Evolutionary conservation across 2,113 vertebrate genomes (phyloP).

Genomic region (Cebidichthys violaceus): DNA sequence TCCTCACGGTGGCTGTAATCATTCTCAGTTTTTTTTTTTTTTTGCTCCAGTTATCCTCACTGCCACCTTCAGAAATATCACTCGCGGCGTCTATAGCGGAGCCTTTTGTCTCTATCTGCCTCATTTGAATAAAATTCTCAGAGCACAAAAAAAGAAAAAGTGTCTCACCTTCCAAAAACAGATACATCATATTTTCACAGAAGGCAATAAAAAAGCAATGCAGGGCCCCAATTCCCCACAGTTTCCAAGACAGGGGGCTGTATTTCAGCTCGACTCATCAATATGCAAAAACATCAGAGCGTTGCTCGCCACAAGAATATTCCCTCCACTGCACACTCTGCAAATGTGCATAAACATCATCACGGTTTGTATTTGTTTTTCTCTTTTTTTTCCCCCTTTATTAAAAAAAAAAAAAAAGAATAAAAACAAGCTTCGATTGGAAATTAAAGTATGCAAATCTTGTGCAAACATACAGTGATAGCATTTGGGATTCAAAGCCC

Average conservation of each 20-base stretch:
- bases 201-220: slow-evolving; percentile 72
- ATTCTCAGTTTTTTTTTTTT: slow-evolving; percentile 10
- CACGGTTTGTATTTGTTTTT: slow-evolving; percentile 24
- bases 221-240: slow-evolving; percentile 72
- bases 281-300: slow-evolving; percentile 81
- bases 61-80: slow-evolving; percentile 56
- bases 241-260: slow-evolving; percentile 65
- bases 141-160: slow-evolving; percentile 31
- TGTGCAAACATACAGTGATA: slow-evolving; percentile 60
- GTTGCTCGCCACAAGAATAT: slow-evolving; percentile 74
- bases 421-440: slow-evolving; percentile 51
- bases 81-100: slow-evolving; percentile 29
- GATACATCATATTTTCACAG: slow-evolving; percentile 73
- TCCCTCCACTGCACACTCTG: slow-evolving; percentile 72
- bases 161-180: slow-evolving; percentile 65
- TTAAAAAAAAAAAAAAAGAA: neutral
- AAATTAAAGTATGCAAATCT: slow-evolving; percentile 66
- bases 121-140: slow-evolving; percentile 69
- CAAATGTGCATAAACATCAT: slow-evolving; percentile 70
- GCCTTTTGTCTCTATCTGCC: slow-evolving; percentile 53
- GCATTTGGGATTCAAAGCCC: slow-evolving; percentile 66
- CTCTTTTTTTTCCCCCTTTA: slow-evolving; percentile 4
- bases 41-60: slow-evolving; percentile 39
- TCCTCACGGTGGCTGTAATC: slow-evolving; percentile 57
- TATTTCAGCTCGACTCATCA: slow-evolving; percentile 79